Evolutionary conservation across 2,113 vertebrate species (phyloP).

Genomic region (Hippocampus comes): DNA sequence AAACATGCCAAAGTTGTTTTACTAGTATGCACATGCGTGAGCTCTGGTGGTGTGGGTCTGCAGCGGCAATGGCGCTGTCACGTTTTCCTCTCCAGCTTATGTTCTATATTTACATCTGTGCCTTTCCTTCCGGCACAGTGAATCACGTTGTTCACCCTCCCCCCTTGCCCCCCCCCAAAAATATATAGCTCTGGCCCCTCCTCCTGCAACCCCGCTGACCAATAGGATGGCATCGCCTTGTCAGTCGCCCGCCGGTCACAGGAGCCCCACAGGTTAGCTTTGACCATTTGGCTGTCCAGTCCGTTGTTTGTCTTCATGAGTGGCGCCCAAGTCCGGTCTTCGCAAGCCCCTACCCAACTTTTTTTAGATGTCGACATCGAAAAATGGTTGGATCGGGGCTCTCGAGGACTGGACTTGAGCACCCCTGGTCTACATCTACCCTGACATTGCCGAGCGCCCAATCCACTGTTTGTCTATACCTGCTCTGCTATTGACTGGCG

Average conservation of each 20-base stretch:
- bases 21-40: neutral
- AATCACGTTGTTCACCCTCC: constrained; percentile 27
- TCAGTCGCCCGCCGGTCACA: constrained; percentile 36
- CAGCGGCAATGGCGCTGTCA: neutral
- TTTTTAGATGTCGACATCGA: no score
- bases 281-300: neutral
- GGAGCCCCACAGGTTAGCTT: constrained; percentile 51
- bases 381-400: no score
- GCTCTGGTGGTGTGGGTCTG: neutral
- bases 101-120: constrained; percentile 6
- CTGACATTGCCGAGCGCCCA: no score
- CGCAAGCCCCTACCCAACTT: no score
- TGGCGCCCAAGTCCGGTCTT: no score
- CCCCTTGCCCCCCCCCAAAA: neutral
- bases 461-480: neutral
- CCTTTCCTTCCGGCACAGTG: neutral
- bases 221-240: constrained; percentile 47
- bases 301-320: no score
- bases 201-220: constrained; percentile 15
- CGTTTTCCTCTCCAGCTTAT: constrained; percentile 7
- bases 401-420: no score
- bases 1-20: neutral
- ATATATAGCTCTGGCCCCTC: constrained; percentile 46
- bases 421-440: no score
- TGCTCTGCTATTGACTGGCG: neutral